Evolutionary conservation across 2,888 invertebrate genomes (phyloP).

Genomic region (Sinohyriopsis cumingii): DNA sequence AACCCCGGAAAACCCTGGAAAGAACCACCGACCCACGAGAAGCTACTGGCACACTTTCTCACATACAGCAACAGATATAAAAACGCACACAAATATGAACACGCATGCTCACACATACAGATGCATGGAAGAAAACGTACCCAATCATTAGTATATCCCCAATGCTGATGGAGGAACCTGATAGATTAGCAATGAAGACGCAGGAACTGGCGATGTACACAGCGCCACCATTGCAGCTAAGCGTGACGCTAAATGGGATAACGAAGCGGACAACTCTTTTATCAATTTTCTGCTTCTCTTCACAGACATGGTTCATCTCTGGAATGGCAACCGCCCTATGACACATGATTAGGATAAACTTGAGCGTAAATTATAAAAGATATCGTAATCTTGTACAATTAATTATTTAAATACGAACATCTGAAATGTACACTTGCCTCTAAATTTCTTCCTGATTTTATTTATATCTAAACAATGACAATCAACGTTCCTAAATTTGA

Average conservation of each 20-base stretch:
- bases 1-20: no score
- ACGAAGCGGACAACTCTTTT: constrained; percentile 52
- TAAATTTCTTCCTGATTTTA: no score
- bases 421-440: no score
- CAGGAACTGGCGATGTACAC: constrained; percentile 57
- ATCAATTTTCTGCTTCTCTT: constrained; percentile 55
- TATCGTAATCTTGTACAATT: no score
- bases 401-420: no score
- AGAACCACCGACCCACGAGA: no score
- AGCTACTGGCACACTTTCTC: no score
- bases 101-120: neutral
- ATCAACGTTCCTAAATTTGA: no score
- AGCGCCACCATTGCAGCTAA: constrained; percentile 65
- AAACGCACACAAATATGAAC: neutral
- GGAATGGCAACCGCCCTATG: constrained; percentile 63
- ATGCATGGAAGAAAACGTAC: constrained; percentile 40
- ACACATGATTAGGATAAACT: neutral
- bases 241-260: constrained; percentile 62
- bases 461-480: no score
- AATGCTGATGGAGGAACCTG: constrained; percentile 32
- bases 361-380: no score
- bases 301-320: constrained; percentile 59
- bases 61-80: no score
- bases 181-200: constrained; percentile 54
- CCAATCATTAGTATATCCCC: constrained; percentile 48